Percentiles rank a stretch among this genome's conserved stretches.
These are phyloP conservation scores for Homarus americanus DNA, from an alignment of 1,140 invertebrate species.

Conservation along the genomic window DNA sequence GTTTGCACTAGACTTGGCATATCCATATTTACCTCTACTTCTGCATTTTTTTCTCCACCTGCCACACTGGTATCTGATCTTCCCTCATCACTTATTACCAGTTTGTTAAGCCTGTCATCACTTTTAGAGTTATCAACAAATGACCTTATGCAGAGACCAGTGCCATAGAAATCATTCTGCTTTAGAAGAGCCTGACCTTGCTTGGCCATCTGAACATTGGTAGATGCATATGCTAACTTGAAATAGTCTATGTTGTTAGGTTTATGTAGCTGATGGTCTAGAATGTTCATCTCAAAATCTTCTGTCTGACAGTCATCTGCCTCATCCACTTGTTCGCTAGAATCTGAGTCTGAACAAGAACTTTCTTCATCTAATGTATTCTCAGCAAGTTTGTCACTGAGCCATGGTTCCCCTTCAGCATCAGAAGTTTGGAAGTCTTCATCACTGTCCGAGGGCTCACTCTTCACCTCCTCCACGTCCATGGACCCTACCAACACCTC, in stretches of 20 bases:
- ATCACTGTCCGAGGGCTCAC: conserved; percentile 49
- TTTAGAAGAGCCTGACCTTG: conserved; percentile 54
- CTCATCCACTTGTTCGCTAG: conserved; percentile 31
- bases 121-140: conserved; percentile 17
- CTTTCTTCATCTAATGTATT: conserved; percentile 12
- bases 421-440: conserved; percentile 46
- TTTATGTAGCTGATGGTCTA: background rate
- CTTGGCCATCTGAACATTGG: conserved; percentile 55
- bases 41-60: background rate
- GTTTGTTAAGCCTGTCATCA: background rate
- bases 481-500: conserved; percentile 12
- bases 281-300: conserved; percentile 6
- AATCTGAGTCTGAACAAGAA: conserved; percentile 44
- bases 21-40: background rate
- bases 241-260: conserved; percentile 38
- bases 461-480: conserved; percentile 54
- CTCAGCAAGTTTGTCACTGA: background rate
- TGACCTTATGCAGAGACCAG: conserved; percentile 63
- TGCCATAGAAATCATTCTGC: conserved; percentile 65
- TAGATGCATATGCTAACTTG: conserved; percentile 56
- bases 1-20: background rate
- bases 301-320: conserved; percentile 34
- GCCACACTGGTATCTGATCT: background rate
- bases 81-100: no score
- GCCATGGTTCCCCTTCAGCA: conserved; percentile 33